Base-by-base conservation (phyloP, 2,113 vertebrate species). In the Catharus fuscescens region DNA sequence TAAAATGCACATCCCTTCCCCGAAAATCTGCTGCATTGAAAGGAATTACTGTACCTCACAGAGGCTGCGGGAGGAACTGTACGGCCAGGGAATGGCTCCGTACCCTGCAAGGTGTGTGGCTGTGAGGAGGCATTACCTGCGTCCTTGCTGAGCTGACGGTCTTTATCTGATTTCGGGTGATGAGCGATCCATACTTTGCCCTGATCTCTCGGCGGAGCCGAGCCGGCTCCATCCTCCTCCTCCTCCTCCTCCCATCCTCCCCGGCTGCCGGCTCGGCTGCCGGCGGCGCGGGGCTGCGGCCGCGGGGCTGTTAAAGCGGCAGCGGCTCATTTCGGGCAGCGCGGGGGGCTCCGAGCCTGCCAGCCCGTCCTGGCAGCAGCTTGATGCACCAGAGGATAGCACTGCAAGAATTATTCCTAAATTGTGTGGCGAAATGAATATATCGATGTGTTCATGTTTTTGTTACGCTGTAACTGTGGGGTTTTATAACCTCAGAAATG, bases 171-270 rank as follows among this genome's bases (percentile, higher is more conserved):
- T 92, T 93, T 77, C 97, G 96, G 97, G 91, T 96, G 97, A 95
- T 95, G 97, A 98, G 97, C 95, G 92, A 93, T 94, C 98, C 97
- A 98, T 98, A 98, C 97, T 98, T 98, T 96, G 98, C 98, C 98
- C 98, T 98, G 98, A 98, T 98, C 97, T 97, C 98, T 94, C 97
- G 93, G 98, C 98, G 98, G 97, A 99, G 98, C 98, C 97, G 98
- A 98, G 98, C 96, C 96, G 98, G 98, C 96, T 99, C 99, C 99
- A 99, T 99, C 98, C 97, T 98, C 97, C 98, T 98, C 98, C 99
- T 89, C 60, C 69, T 74, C 19, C 78, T 82, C 69, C 67, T 88
- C 86, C 79, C 99, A 99, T 99, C 98, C 98, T 99, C 98, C 98
- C 62, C 87, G 87, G 87, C 87, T 90, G 29, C 47, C 40, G 61